phyloP scores from a whole-genome alignment of 1,140 invertebrate species.

The Nylanderia fulva region DNA sequence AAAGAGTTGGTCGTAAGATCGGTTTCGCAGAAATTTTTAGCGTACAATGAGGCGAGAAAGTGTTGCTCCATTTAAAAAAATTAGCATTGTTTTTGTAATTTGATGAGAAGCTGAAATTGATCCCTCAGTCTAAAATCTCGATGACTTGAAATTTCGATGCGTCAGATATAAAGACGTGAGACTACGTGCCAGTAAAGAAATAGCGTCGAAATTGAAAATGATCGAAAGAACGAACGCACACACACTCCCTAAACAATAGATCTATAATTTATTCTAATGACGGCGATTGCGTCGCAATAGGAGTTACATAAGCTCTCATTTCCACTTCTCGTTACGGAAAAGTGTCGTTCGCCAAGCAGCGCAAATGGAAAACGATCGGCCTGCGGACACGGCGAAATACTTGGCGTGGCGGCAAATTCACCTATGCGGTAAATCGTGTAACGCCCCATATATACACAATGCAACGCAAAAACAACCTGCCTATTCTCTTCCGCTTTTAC shows the following conservation, averaged over 20 bases:
- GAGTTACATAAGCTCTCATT: slow-evolving; percentile 40
- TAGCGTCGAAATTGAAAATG: background rate
- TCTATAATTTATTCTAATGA: slow-evolving; percentile 35
- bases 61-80: slow-evolving; percentile 12
- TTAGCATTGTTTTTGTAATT: background rate
- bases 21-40: background rate
- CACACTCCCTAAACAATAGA: slow-evolving; percentile 25
- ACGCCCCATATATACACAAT: background rate
- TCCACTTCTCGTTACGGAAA: slow-evolving; percentile 49
- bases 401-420: background rate
- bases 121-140: background rate
- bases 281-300: slow-evolving; percentile 26
- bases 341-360: background rate
- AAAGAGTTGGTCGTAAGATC: background rate
- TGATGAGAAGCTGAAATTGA: background rate
- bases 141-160: background rate
- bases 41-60: background rate
- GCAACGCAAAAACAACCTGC: slow-evolving; percentile 52
- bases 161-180: too few relatives aligned
- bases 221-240: background rate
- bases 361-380: slow-evolving; percentile 32
- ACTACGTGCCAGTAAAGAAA: background rate
- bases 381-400: background rate
- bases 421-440: slow-evolving; percentile 51
- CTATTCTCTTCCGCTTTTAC: slow-evolving; percentile 57